Evolutionary conservation across 2,797 vertebrate genomes (phyloP), one percentile per base, ranked within the genome.

Genomic region (Hyperoplus immaculatus): DNA sequence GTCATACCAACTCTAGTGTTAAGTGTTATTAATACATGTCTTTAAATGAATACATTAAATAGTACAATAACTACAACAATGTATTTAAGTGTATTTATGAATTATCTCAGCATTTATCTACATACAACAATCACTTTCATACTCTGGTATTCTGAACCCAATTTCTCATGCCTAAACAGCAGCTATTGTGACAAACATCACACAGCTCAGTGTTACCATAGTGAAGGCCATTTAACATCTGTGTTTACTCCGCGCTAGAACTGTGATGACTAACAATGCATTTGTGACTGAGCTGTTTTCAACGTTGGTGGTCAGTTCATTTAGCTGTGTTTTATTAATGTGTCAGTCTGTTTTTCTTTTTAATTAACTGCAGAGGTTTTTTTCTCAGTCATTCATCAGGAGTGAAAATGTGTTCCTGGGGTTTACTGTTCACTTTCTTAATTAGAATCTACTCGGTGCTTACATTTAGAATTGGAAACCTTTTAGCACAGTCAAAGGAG

Each of bases 81-180:
- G n/a, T 6, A 56, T 43, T 47, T 11, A 5, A 49, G 53, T 21
- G 21, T 21, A 21, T 21, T 1, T 21, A 21, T 21, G 21, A 21
- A 21, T 21, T 21, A 21, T 21, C 21, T 21, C 21, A 21, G 21
- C 1, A 21, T 21, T 2, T 75, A 56, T 69, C 21, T 21, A 8
- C 62, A 66, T 47, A n/a, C 53, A 77, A n/a, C 53, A 77, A 65
- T 78, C 64, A 55, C 81, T 42, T n/a, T 79, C 39, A 69, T 69
- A 64, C 55, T 41, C 6, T 42, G 76, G 73, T 78, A 72, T 49
- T 69, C 54, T 72, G 46, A 67, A 47, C 36, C 5, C 3, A 12
- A 36, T 53, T 43, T 15, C 54, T 64, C 67, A 60, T 29, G 61
- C 29, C 66, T 49, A 13, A 71, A 45, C 14, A 12, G 60, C 69